phyloP scores from a whole-genome alignment of 2,888 invertebrate genomes.

The Hermaeophaga mercurialis region DNA sequence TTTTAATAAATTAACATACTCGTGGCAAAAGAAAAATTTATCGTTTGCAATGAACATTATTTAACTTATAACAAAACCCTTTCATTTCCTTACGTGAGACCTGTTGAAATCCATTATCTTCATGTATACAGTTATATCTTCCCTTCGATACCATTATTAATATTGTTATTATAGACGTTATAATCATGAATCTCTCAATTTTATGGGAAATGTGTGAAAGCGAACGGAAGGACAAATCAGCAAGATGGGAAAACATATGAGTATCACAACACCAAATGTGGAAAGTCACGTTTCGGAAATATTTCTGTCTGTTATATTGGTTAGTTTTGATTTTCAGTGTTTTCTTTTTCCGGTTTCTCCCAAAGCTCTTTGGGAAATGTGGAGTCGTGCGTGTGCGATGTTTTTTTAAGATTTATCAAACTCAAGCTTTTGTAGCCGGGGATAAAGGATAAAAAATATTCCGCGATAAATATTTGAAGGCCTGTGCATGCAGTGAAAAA shows the following conservation, averaged over 20 bases:
- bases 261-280: conserved; percentile 1
- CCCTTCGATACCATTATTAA: neutral
- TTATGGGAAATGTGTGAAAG: neutral
- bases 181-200: neutral
- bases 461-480: neutral
- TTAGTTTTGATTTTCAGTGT: conserved; percentile 6
- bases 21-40: no score
- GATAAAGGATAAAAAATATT: neutral
- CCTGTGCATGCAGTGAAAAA: no score
- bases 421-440: neutral
- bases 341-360: neutral
- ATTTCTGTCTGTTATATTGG: conserved; percentile 2
- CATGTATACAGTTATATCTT: neutral
- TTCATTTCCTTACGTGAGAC: neutral
- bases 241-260: neutral
- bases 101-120: neutral
- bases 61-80: neutral
- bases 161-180: neutral
- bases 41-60: no score
- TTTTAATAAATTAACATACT: no score
- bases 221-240: neutral
- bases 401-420: neutral
- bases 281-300: conserved; percentile 6
- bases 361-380: neutral
- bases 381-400: neutral